Percentiles rank a stretch among this genome's conserved stretches.
Conservation (phyloP, 1,140 invertebrate species). For the Matsumurasca onukii region DNA sequence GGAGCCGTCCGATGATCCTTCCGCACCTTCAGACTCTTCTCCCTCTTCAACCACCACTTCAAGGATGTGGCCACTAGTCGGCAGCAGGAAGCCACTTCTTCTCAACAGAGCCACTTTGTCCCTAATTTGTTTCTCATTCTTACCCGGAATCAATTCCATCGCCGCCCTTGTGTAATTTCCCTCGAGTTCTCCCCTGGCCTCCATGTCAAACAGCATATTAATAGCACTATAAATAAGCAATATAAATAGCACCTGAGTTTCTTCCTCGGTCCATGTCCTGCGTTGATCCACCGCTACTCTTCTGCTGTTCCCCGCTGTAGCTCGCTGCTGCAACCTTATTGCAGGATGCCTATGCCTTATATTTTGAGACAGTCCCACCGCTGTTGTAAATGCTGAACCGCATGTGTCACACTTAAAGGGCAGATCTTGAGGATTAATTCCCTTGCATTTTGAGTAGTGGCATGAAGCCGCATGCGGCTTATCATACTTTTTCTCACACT, state of each 20-base stretch:
- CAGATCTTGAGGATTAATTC: not conserved
- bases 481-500: not conserved
- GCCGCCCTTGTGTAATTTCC: not conserved
- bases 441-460: not conserved
- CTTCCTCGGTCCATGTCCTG: not conserved
- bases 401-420: not conserved
- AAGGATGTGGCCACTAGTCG: too few relatives aligned
- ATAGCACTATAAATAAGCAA: too few relatives aligned
- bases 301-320: not conserved
- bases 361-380: not conserved
- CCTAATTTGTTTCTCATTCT: slow-evolving; percentile 1
- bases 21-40: not conserved
- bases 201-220: too few relatives aligned
- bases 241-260: too few relatives aligned
- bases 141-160: not conserved
- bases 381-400: not conserved
- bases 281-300: not conserved
- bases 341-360: not conserved
- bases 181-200: not conserved
- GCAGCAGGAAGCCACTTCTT: not conserved
- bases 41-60: not conserved
- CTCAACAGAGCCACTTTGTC: not conserved
- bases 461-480: not conserved
- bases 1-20: too few relatives aligned
- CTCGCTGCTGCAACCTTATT: not conserved